Evolutionary conservation across 2,888 invertebrate species (phyloP).

Genomic region (Sipunculus nudus): DNA sequence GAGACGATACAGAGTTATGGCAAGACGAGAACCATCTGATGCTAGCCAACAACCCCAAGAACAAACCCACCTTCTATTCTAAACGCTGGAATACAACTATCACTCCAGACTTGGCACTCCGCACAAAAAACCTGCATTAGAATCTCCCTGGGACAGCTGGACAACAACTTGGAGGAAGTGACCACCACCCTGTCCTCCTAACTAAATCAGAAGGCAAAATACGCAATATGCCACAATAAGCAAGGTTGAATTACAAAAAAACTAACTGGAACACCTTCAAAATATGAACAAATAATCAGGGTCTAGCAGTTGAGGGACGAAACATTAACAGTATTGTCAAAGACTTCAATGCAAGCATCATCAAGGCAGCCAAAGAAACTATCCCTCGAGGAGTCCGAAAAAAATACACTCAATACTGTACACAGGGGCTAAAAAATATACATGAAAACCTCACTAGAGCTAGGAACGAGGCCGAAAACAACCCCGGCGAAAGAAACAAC

Average conservation of each 20-base stretch:
- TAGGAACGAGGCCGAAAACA: conserved; percentile 16
- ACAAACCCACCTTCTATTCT: conserved; percentile 23
- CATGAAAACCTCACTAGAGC: conserved; percentile 1
- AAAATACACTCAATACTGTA: conserved; percentile 8
- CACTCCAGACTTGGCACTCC: conserved; percentile 22
- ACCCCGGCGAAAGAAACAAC: conserved; percentile 20
- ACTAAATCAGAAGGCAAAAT: background rate
- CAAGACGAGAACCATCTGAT: conserved; percentile 29
- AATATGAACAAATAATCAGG: conserved; percentile 1
- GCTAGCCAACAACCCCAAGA: conserved; percentile 17
- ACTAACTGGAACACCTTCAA: conserved; percentile 1
- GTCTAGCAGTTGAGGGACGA: background rate
- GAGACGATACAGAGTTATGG: conserved; percentile 27
- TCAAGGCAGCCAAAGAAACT: conserved; percentile 1
- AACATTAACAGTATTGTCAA: background rate
- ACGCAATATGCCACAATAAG: background rate
- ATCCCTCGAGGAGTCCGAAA: background rate
- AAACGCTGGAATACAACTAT: conserved; percentile 19
- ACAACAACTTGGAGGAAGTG: conserved; percentile 12
- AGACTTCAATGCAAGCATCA: background rate
- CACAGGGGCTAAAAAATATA: background rate
- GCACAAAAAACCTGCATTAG: background rate
- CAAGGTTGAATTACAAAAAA: conserved; percentile 13
- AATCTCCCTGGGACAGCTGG: conserved; percentile 3
- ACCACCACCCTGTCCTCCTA: too few relatives aligned